Base-by-base conservation (phyloP, 2,888 invertebrate species). In the Xylocampa areola region DNA sequence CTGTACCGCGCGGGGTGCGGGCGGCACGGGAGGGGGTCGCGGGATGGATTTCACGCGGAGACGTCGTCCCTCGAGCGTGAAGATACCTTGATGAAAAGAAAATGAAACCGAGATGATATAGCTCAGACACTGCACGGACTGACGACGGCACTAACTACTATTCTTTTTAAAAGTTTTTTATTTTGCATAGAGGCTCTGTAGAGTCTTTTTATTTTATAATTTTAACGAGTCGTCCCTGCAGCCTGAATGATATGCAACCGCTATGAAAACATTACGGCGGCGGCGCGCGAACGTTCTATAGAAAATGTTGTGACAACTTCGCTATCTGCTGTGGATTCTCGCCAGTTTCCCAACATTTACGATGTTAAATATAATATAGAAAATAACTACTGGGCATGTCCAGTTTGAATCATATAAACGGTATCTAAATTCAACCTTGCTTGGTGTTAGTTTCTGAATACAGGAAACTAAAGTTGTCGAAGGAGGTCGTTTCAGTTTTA, bases 81-180 rank as follows among this genome's bases (percentile, higher is more conserved):
- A 88, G 82, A 84, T 82, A 82, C 85, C 86, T 84, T 87, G 86
- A 89, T 89, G 88, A 89, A 89, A 89, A 88, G 88, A 89, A 88
- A 89, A 89, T 89, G 88, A 88, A 85, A 84, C 85, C 73, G 78
- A 77, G 78, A 79, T 78, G 79, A 76, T 60, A 73, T 68, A 64
- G 65, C 74, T 73, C 70, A 73, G 75, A 59, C 69, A 51, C 23
- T 16, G 68, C 51, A 33, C 52, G 10, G 23, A 27, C 41, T 39
- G 45, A 19, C 29, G 44, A 11, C 45, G 35, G 13, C 29, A 8
- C n/a, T 33, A 50, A 37, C 49, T 40, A 36, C 45, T 52, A 36
- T 60, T 49, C 23, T 58, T 53, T 43, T 57, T 10, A 2, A 17
- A 19, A 23, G 2, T 32, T 40, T 60, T 63, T 59, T 64, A 63